Percentiles rank a stretch among this genome's conserved stretches.
Conservation (phyloP, 1,140 invertebrate species). For the Mactra quadrangularis region DNA sequence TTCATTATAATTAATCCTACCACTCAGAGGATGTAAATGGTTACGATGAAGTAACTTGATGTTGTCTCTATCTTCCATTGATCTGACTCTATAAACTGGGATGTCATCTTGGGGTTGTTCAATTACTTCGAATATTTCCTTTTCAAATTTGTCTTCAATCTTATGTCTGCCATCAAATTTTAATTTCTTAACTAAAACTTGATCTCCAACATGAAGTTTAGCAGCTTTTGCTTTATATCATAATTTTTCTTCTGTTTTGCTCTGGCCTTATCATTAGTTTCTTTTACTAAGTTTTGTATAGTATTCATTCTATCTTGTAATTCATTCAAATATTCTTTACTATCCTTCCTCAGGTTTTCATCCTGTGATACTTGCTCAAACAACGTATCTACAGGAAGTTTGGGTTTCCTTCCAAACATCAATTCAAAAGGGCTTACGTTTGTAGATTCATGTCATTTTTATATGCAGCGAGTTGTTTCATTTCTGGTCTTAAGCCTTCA, state of each 20-base stretch:
- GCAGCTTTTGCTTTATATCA: constrained; percentile 15
- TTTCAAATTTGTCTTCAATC: constrained; percentile 30
- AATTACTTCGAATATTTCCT: constrained; percentile 13
- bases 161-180: constrained; percentile 33
- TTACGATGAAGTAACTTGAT: constrained; percentile 5
- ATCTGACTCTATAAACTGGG: constrained; percentile 21
- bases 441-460: too few relatives aligned
- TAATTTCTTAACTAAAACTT: constrained; percentile 25
- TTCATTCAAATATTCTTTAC: constrained; percentile 18
- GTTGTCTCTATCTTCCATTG: not conserved
- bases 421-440: too few relatives aligned
- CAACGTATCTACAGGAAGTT: constrained; percentile 27
- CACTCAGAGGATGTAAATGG: constrained; percentile 11
- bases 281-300: constrained; percentile 2
- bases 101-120: constrained; percentile 7
- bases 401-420: too few relatives aligned
- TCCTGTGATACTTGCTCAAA: constrained; percentile 30
- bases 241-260: constrained; percentile 30
- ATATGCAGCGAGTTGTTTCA: too few relatives aligned
- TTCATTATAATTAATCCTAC: too few relatives aligned
- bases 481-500: too few relatives aligned
- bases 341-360: not conserved
- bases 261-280: constrained; percentile 6
- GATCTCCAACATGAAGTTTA: constrained; percentile 13
- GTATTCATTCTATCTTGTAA: not conserved